Evolutionary conservation across 30 jellyfish, hydroid and myxozoan species (phyloP), one percentile per base, ranked within the genome.

Genomic region (Cassiopea andromeda): DNA sequence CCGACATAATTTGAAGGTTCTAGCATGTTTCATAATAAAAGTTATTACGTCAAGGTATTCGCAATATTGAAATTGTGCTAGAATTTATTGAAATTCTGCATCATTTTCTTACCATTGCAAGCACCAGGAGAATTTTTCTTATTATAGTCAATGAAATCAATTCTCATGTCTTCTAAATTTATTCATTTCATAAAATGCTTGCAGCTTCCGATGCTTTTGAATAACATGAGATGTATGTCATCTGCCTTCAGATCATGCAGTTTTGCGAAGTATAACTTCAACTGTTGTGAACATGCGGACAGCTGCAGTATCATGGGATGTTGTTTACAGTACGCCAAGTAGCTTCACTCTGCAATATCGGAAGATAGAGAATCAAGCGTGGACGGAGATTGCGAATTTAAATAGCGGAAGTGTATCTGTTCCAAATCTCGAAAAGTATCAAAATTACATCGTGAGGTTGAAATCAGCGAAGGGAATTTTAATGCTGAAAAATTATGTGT

Each of bases 271-370:
- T 15, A 60, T 82, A n/a, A 38, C 60, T 46, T 43, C 82, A 48
- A 58, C 15, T 45, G 77, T 82, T 19, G 43, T 27, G 54, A 82
- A 68, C 73, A 82, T 82, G 90, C 66, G 90, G 46, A 81, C 13
- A 9, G 70, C 46, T 5, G 48, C 8, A 8, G n/a, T 81, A 8
- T 46, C 66, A 27, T 81, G 90, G 90, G 61, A 46, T 19, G 48
- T 57, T 3, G 78, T 81, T 2, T 48, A 68, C 75, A 60, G 46
- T 44, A 57, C 81, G 6, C 67, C 90, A 47, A 58, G 81, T 19
- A 82, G 48, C 46, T 82, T 82, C 60, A 82, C 83, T 1, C 13
- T 82, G 82, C 90, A 82, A 48, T 82, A 61, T 71, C 81, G 90
- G 12, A 82, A 48, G 45, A 82, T 57, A 8, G 83, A 50, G 71